These are phyloP conservation scores for Notoglanidium macrostoma DNA, from an alignment of 2,797 vertebrate species.

Conservation along the genomic window DNA sequence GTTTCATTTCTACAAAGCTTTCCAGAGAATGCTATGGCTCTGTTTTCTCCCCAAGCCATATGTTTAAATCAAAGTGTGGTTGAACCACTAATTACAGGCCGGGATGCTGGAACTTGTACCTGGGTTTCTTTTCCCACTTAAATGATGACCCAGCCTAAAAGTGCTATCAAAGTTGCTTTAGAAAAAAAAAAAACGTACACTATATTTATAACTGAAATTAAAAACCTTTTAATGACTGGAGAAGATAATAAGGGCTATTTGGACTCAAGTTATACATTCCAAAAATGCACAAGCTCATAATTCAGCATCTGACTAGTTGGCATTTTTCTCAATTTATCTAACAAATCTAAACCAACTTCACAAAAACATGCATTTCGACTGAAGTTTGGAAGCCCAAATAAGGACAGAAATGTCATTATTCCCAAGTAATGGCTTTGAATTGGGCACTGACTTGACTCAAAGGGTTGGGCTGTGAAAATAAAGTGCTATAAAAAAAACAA, in stretches of 20 bases:
- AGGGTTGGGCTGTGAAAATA: conserved; percentile 26
- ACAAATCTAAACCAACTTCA: conserved; percentile 15
- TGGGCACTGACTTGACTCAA: conserved; percentile 13
- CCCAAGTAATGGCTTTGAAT: not conserved
- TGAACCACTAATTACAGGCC: conserved; percentile 64
- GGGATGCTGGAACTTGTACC: conserved; percentile 55
- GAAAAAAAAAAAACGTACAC: not conserved
- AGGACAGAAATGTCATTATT: conserved; percentile 6
- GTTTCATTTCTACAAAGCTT: conserved; percentile 30
- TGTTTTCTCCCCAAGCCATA: conserved; percentile 50
- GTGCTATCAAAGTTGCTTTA: conserved; percentile 11
- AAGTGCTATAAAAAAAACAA: not conserved
- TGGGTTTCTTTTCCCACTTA: conserved; percentile 31
- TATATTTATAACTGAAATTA: not conserved
- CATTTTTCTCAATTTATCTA: conserved; percentile 5
- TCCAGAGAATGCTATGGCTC: conserved; percentile 33
- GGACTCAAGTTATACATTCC: not conserved
- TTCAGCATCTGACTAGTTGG: not conserved
- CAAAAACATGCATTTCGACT: conserved; percentile 26
- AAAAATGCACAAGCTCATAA: not conserved
- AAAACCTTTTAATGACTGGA: conserved; percentile 4
- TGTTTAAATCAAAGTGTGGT: conserved; percentile 60
- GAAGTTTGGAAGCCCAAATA: conserved; percentile 41
- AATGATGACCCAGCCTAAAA: conserved; percentile 24
- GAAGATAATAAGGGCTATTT: not conserved